Percentiles rank a stretch among this genome's conserved stretches.
Conservation (phyloP, 2,113 vertebrate species). For the Dicrurus megarhynchus region DNA sequence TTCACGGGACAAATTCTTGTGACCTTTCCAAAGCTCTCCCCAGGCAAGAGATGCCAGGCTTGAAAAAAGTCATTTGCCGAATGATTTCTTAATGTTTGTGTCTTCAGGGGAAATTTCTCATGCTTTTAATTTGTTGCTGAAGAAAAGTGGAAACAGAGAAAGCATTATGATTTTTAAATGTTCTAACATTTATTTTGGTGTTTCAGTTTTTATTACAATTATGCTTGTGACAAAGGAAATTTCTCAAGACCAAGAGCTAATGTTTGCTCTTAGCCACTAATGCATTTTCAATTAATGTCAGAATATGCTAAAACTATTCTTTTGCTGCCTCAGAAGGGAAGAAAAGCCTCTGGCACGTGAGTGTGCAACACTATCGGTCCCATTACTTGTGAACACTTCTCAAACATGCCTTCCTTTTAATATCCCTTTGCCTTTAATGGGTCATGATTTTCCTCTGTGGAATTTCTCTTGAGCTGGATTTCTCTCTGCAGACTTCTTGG, state of each 20-base stretch:
- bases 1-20: background rate
- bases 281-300: background rate
- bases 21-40: constrained; percentile 28
- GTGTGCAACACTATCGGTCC: background rate
- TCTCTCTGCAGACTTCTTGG: background rate
- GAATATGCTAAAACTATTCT: background rate
- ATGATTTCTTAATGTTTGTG: constrained; percentile 21
- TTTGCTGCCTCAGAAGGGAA: background rate
- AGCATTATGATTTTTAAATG: constrained; percentile 18
- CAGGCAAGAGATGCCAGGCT: constrained; percentile 10
- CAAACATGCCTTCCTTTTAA: background rate
- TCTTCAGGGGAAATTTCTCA: background rate
- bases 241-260: background rate
- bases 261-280: constrained; percentile 8
- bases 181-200: background rate
- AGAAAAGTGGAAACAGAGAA: background rate
- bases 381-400: background rate
- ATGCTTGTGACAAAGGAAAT: background rate
- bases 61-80: constrained; percentile 18
- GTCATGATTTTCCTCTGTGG: background rate
- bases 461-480: background rate
- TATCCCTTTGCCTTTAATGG: background rate
- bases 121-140: constrained; percentile 6
- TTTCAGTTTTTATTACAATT: constrained; percentile 32
- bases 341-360: background rate